Evolutionary conservation across 2,888 invertebrate species (phyloP), one percentile per base, ranked within the genome.

Genomic region (Leptopilina drosophilae): DNA sequence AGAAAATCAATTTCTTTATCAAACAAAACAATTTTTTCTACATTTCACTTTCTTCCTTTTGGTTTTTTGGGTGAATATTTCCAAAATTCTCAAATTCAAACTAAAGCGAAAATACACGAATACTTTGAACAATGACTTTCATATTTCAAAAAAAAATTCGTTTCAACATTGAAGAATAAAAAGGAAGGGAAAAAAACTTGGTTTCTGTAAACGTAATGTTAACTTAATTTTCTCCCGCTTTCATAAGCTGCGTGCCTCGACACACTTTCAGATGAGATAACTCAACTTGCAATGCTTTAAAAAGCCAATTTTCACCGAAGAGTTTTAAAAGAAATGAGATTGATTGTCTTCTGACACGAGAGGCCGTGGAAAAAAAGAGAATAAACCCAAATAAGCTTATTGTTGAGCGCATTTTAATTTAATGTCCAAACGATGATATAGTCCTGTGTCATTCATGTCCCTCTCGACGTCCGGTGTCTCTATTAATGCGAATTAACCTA

Each of bases 401-500:
- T 26, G 49, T 56, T 33, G 33, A 56, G 33, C 56, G 11, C 33
- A n/a, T 73, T 73, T 56, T 33, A 73, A 56, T 73, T 33, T 73
- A 56, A 14, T 33, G 33, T 56, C n/a, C 14, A 8, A 14, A 33
- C 40, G 46, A 67, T 15, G 8, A 42, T 42, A 42, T 42, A 65
- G 66, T 42, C 66, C 42, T 66, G 66, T n/a, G 66, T 40, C 15
- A 9, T 15, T 66, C 65, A 42, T 42, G 15, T 64, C 12, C 69
- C 78, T 77, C 77, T 79, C 33, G 33, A 82, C 86, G 83, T 88
- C 87, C 88, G 87, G 87, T 87, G 82, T 82, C 76, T 85, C 86
- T 87, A 85, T 88, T 87, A 87, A 85, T 85, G 82, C 79, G 82
- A 87, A 87, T 88, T 87, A 88, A 88, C 87, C 85, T 82, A 87